phyloP scores from a whole-genome alignment of 2,113 vertebrate genomes.

The Dissostichus mawsoni region DNA sequence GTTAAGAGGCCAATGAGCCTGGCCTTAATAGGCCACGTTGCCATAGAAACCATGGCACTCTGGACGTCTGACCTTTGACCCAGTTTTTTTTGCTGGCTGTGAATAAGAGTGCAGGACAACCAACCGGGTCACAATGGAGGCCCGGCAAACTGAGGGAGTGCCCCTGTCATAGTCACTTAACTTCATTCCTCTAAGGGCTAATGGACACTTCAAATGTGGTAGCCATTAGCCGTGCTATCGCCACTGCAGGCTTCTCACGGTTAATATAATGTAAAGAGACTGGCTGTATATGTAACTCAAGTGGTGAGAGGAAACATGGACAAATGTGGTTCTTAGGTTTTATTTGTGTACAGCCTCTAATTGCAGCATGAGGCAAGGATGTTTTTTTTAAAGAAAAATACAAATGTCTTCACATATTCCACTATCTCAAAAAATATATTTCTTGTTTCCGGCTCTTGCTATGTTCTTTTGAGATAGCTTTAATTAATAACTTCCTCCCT shows the following conservation, averaged over 20 bases:
- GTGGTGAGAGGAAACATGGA: background rate
- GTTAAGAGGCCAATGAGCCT: constrained; percentile 87
- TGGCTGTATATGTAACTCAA: constrained; percentile 1
- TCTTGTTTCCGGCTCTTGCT: background rate
- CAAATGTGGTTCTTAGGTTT: background rate
- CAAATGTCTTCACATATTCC: background rate
- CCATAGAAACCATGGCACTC: constrained; percentile 83
- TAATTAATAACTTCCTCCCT: constrained; percentile 68
- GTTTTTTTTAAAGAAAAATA: too few relatives aligned
- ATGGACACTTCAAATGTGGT: constrained; percentile 82
- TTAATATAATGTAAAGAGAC: constrained; percentile 53
- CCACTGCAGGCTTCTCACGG: constrained; percentile 32
- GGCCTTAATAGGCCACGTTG: constrained; percentile 84
- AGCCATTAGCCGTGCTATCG: constrained; percentile 74
- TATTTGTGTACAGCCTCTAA: background rate
- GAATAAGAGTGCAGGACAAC: constrained; percentile 81
- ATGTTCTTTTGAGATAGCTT: constrained; percentile 33
- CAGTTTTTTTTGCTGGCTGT: constrained; percentile 79
- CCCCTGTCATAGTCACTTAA: constrained; percentile 85
- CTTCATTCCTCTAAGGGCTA: constrained; percentile 81
- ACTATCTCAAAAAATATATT: constrained; percentile 11
- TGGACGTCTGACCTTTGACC: constrained; percentile 88
- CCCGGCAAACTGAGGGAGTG: constrained; percentile 79
- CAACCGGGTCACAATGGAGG: constrained; percentile 82
- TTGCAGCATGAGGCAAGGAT: background rate